Conservation (phyloP, 2,888 invertebrate species). For the Ectropis crepuscularia region DNA sequence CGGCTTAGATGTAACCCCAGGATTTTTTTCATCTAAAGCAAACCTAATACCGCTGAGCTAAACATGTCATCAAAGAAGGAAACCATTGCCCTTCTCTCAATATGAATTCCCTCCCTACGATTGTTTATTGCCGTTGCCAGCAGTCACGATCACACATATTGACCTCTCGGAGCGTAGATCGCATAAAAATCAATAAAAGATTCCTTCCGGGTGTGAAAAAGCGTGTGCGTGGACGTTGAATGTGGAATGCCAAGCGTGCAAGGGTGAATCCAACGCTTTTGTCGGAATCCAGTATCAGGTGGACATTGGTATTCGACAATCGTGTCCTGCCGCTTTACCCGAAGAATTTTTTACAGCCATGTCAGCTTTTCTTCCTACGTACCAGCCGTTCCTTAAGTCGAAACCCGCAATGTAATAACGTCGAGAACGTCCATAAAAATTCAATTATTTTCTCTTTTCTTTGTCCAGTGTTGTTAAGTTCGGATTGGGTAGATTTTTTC, state of each 20-base stretch:
- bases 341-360: slow-evolving; percentile 51
- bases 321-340: slow-evolving; percentile 49
- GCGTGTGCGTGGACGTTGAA: slow-evolving; percentile 38
- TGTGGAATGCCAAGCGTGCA: slow-evolving; percentile 47
- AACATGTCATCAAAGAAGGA: no score
- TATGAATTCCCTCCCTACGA: neutral
- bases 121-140: slow-evolving; percentile 5
- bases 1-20: no score
- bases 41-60: no score
- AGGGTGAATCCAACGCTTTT: slow-evolving; percentile 51
- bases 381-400: slow-evolving; percentile 51
- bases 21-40: no score
- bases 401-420: slow-evolving; percentile 59
- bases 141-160: slow-evolving; percentile 25
- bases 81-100: no score
- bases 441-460: slow-evolving; percentile 58
- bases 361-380: slow-evolving; percentile 54
- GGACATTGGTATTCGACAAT: slow-evolving; percentile 61
- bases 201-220: slow-evolving; percentile 35
- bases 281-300: slow-evolving; percentile 55
- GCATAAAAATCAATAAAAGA: slow-evolving; percentile 39
- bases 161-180: slow-evolving; percentile 31
- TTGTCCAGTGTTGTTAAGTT: slow-evolving; percentile 52
- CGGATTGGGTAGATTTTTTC: slow-evolving; percentile 48
- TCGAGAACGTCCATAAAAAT: slow-evolving; percentile 59